Base-by-base conservation (phyloP, 2,888 invertebrate genomes). In the Conus canariensis region DNA sequence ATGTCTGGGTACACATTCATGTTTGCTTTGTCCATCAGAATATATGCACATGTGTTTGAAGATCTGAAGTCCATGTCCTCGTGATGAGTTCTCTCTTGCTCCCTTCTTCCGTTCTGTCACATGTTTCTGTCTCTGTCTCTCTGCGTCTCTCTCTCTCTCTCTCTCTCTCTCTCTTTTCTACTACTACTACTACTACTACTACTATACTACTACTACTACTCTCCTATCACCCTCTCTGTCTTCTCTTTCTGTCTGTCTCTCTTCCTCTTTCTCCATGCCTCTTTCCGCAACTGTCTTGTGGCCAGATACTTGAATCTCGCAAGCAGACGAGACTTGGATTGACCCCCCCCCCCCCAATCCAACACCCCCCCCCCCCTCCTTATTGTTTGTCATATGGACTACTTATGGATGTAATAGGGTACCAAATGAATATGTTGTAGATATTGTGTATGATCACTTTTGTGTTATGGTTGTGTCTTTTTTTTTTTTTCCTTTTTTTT, bases 261-360 rank as follows among this genome's bases (percentile, higher is more conserved):
- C 70, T 16, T 16, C n/a, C 70, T 70, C 70, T 70, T 19, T 22
- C 70, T 70, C 70, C 19, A 14, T 70, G 16, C 19, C 70, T 22
- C 70, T 70, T 70, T 16, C 16, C 16, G 14, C 16, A 10, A 45
- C 45, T 45, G 4, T 45, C 45, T 45, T 30, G 74, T 45, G 74
- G 87, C 70, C 87, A 87, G 30, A 87, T 70, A 87, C 74, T 45
- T 74, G 87, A 74, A 74, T 70, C 77, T 87, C 74, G 25, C 56
- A 59, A 56, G 16, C 56, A 25, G 70, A 87, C 77, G 77, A 87
- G 77, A 87, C 56, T 22, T 74, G 87, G n/a, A 74, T 59, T 87
- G n/a, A 45, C 30, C 16, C 9, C 12, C 67, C 22, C 74, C 74
- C 87, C n/a, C 45, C 45, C 45, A 45, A 4, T 45, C 45, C 45